Evolutionary conservation across 2,113 vertebrate species (phyloP).

Genomic region (Podarcis raffonei): DNA sequence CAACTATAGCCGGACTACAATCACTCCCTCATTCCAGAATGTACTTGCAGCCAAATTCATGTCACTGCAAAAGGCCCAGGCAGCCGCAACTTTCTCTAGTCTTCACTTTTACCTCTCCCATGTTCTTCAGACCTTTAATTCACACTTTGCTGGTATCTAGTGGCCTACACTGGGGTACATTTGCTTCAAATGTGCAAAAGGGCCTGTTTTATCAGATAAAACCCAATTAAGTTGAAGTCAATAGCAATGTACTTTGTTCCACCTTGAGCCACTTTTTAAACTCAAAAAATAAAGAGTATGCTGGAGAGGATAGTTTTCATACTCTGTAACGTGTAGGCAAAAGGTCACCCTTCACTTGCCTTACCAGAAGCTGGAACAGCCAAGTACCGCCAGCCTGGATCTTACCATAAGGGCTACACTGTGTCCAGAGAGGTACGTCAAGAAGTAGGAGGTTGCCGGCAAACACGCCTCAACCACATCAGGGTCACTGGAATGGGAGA

Average conservation of each 20-base stretch:
- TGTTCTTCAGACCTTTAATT: neutral
- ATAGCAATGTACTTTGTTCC: neutral
- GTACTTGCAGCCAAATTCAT: neutral
- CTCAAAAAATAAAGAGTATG: neutral
- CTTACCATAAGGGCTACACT: conserved; percentile 90
- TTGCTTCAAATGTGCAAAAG: neutral
- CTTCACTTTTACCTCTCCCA: neutral
- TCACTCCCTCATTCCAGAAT: neutral
- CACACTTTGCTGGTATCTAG: neutral
- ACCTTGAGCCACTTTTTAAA: neutral
- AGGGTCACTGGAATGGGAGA: conserved; percentile 87
- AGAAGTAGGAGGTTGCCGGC: conserved; percentile 91
- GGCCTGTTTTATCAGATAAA: neutral
- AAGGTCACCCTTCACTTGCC: neutral
- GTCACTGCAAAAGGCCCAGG: neutral
- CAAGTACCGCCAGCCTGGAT: fast-evolving
- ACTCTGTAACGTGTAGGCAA: neutral
- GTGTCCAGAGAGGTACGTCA: conserved; percentile 92
- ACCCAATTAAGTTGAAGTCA: neutral
- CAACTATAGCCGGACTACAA: neutral
- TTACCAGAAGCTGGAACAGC: fast-evolving
- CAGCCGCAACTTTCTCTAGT: neutral
- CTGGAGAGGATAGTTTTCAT: neutral
- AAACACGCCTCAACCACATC: conserved; percentile 82
- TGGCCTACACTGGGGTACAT: neutral